Evolutionary conservation across 2,113 vertebrate species (phyloP), one percentile per base, ranked within the genome.

Genomic region (Chaetodon auriga): DNA sequence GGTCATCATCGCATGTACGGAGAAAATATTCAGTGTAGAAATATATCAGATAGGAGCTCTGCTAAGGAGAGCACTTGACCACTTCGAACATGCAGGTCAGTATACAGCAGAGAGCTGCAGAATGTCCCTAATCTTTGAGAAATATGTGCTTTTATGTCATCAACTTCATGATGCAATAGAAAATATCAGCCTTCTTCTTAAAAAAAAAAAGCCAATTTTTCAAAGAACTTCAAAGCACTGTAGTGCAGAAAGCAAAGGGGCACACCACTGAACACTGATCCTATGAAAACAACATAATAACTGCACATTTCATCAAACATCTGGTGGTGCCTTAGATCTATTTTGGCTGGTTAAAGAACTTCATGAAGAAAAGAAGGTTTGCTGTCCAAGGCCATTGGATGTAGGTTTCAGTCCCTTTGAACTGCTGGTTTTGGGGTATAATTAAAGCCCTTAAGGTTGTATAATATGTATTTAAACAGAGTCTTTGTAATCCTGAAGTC

Each of bases 1-100:
- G 75, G 86, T 96, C 87, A 96, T 83, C 64, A 95, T 88, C 81
- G 75, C 16, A 16, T 36, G 18, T 58, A 46, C 0, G 7, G 48
- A 21, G 35, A 45, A 63, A 35, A 48, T 35, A 2, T 65, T 21
- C 14, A 21, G 4, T 5, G 19, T 57, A 8, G 10, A 15, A 21
- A 46, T n/a, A 10, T 13, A 21, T 38, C 35, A 30, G 14, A 41
- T 54, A 65, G 19, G 10, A 5, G n/a, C 35, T 10, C 54, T 9
- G 41, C 48, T 45, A 43, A 11, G 48, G 38, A 58, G 15, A 21
- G 41, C 48, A 23, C 7, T 35, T 35, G 10, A 23, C 38, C 14
- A n/a, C 35, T 38, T 70, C 16, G 12, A 30, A 62, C 6, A 25
- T 30, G 30, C 23, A 14, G 12, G n/a, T 25, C 2, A 9, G 68